A percentile compares a stretch with the other conserved stretches of the same genome.
phyloP scores from a whole-genome alignment of 2,797 vertebrate genomes.

The Discoglossus pictus region DNA sequence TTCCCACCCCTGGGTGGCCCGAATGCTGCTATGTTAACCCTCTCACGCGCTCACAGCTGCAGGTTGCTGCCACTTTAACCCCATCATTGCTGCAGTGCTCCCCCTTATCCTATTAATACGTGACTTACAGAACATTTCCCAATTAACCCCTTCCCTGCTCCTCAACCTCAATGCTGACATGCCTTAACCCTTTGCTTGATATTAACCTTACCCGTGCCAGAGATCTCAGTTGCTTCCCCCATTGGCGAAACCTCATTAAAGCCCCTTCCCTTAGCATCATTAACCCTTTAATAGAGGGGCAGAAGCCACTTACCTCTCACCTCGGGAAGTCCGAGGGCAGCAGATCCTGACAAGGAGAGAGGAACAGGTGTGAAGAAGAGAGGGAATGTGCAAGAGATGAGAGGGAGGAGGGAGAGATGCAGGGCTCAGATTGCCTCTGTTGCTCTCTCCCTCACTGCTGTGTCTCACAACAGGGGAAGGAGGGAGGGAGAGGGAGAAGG shows the following conservation, averaged over 20 bases:
- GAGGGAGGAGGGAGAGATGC: slow-evolving; percentile 1
- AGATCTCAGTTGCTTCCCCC: no score
- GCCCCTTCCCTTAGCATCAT: neutral
- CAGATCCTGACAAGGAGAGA: neutral
- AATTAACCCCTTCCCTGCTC: neutral
- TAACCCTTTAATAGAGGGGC: neutral
- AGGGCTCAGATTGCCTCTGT: slow-evolving; percentile 19
- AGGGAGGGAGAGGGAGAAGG: neutral
- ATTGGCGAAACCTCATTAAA: no score
- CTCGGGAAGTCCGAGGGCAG: slow-evolving; percentile 13
- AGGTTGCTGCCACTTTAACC: no score
- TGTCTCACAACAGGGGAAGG: slow-evolving; percentile 21
- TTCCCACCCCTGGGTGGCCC: no score
- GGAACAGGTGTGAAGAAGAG: slow-evolving; percentile 12
- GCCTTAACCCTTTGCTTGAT: neutral
- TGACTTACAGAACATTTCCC: no score
- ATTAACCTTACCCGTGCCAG: no score
- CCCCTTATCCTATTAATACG: no score
- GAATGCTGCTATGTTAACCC: no score
- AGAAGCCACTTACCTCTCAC: slow-evolving; percentile 19
- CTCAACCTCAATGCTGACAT: neutral
- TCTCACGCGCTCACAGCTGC: no score
- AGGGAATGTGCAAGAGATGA: no score
- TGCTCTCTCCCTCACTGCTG: slow-evolving; percentile 34
- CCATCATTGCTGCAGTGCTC: no score